These are phyloP conservation scores for Metalampra italica DNA, from an alignment of 2,888 invertebrate genomes.

Conservation along the genomic window DNA sequence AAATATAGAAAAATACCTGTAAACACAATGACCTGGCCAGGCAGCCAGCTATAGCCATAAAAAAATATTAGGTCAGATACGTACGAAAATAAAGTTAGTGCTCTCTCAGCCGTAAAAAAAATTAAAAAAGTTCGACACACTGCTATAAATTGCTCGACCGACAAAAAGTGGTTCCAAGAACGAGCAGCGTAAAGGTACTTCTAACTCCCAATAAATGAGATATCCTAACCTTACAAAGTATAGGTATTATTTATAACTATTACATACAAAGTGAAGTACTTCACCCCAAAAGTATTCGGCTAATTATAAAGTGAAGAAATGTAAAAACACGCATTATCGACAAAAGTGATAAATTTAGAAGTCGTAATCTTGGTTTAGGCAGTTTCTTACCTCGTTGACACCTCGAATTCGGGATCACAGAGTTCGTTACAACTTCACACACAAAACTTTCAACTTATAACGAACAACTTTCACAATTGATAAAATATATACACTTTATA, in stretches of 20 bases:
- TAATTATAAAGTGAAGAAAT: constrained; percentile 28
- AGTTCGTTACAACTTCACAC: constrained; percentile 74
- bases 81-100: constrained; percentile 9
- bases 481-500: constrained; percentile 44
- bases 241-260: constrained; percentile 68
- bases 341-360: constrained; percentile 54
- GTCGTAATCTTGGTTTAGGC: constrained; percentile 58
- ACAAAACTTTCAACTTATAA: constrained; percentile 64
- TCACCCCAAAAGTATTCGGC: constrained; percentile 23
- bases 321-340: constrained; percentile 31
- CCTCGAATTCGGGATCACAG: constrained; percentile 73
- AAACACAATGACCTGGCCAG: not conserved
- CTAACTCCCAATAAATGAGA: constrained; percentile 17
- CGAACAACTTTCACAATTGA: constrained; percentile 44
- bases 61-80: constrained; percentile 28
- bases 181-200: not conserved
- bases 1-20: not conserved
- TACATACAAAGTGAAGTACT: constrained; percentile 38
- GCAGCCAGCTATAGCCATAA: constrained; percentile 9
- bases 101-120: not conserved
- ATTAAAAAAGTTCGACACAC: not conserved
- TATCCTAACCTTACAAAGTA: constrained; percentile 64
- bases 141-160: not conserved
- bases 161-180: too few species aligned
- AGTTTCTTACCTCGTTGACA: constrained; percentile 77